Percentiles rank a stretch among this genome's conserved stretches.
These are phyloP conservation scores for Hedychridium roseum DNA, from an alignment of 2,888 invertebrate genomes.

Conservation along the genomic window DNA sequence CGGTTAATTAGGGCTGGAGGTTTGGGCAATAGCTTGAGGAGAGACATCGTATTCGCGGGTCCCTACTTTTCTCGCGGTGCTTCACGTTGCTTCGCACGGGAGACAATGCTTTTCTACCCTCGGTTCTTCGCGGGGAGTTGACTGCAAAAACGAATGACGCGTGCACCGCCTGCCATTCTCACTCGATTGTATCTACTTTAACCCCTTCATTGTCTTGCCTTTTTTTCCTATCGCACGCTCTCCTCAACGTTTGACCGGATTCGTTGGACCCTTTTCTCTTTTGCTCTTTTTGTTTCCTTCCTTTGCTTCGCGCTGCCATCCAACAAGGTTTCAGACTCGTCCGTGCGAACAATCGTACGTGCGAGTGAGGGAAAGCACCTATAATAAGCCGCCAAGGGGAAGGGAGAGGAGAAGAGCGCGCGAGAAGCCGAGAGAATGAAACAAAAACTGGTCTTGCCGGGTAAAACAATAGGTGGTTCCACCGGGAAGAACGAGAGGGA, in stretches of 20 bases:
- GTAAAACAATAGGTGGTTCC: slow-evolving; percentile 56
- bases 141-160: slow-evolving; percentile 57
- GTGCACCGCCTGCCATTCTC: slow-evolving; percentile 45
- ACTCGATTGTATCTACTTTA: slow-evolving; percentile 58
- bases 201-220: slow-evolving; percentile 50
- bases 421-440: slow-evolving; percentile 40
- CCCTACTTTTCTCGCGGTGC: too few species aligned
- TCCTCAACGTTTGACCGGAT: slow-evolving; percentile 57
- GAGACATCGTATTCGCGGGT: slow-evolving; percentile 6
- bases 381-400: slow-evolving; percentile 51
- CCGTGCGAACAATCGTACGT: slow-evolving; percentile 46
- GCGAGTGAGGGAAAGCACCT: slow-evolving; percentile 45
- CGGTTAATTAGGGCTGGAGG: too few species aligned
- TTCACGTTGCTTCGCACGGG: too few species aligned
- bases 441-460: slow-evolving; percentile 60
- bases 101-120: slow-evolving; percentile 36
- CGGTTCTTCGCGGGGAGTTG: too few species aligned
- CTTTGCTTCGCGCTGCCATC: slow-evolving; percentile 13
- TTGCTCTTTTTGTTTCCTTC: slow-evolving; percentile 16
- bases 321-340: slow-evolving; percentile 30
- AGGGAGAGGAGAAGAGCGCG: slow-evolving; percentile 6
- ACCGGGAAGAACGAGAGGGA: slow-evolving; percentile 14
- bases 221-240: slow-evolving; percentile 37
- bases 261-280: slow-evolving; percentile 41
- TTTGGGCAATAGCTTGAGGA: background rate